Evolutionary conservation across 2,113 vertebrate species (phyloP).

Genomic region (Sylvietta virens): DNA sequence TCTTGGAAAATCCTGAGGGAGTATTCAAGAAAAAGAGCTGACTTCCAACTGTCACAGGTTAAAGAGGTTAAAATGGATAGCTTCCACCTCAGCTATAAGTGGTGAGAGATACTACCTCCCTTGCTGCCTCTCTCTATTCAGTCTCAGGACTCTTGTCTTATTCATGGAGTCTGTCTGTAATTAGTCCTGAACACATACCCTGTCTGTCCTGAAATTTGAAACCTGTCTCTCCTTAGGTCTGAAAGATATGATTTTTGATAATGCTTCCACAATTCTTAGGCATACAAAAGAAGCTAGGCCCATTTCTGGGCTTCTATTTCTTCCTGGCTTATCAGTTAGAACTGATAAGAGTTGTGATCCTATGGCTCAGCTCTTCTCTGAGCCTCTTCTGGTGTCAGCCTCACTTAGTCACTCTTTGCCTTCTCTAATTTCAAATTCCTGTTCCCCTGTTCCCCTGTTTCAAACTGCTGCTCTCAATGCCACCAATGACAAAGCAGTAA

Average conservation of each 20-base stretch:
- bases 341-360: background rate
- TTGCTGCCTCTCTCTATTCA: background rate
- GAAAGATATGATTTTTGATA: background rate
- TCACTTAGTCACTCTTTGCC: background rate
- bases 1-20: background rate
- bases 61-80: background rate
- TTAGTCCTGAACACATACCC: background rate
- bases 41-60: background rate
- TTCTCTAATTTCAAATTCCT: background rate
- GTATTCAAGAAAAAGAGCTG: background rate
- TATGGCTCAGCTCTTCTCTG: background rate
- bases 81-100: background rate
- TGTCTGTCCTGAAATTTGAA: background rate
- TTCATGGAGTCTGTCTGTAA: background rate
- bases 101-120: background rate
- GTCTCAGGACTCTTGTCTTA: background rate
- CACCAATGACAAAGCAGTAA: background rate
- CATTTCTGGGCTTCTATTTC: background rate
- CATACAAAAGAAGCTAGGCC: background rate
- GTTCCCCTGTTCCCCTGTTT: background rate
- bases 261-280: background rate
- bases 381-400: background rate
- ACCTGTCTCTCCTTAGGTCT: background rate
- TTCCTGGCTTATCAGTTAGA: background rate
- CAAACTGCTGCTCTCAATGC: background rate